Base-by-base conservation (phyloP, 1,140 invertebrate species). In the Mylabris phalerata region DNA sequence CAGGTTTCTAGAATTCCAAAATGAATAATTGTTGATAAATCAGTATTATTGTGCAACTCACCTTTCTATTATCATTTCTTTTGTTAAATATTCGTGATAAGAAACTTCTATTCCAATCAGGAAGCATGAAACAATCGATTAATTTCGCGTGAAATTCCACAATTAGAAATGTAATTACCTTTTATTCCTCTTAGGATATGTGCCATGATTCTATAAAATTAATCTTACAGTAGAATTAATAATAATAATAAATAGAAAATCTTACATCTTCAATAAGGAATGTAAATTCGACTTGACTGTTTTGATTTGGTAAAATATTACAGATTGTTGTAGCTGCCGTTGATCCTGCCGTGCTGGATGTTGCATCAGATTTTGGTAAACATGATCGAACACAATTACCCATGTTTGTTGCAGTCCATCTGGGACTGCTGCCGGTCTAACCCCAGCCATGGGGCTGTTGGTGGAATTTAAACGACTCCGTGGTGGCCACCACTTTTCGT, bases 311-410 rank as follows among this genome's bases (percentile, higher is more conserved):
- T 66, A 48, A 66, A 62, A 55, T 59, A 62, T 46, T 57, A 46
- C 10, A 65, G 49, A 32, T 51, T 54, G 26, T 42, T 63, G 9
- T 42, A 0, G 41, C 9, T 19, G 19, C 19, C 19, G 19, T 19
- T 19, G 19, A 19, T 19, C 19, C 19, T 19, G 19, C 19, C 19
- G 19, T 19, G 19, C 1, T 19, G 19, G 19, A 19, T 9, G 52
- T 27, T 26, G 57, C 60, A 26, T 61, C 59, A 40, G 60, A 64
- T 41, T 61, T 72, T 55, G 73, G 68, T 64, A 78, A 73, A 60
- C 78, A 79, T 32, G 32, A 62, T 69, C 75, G 64, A 75, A 75
- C 68, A 68, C 78, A 80, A 71, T 72, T 77, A 68, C 78, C 78
- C 78, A 80, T 80, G 64, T 57, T 66, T 52, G 46, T 51, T 49